Conservation (phyloP, 2,113 vertebrate species). For the Archilochus colubris region DNA sequence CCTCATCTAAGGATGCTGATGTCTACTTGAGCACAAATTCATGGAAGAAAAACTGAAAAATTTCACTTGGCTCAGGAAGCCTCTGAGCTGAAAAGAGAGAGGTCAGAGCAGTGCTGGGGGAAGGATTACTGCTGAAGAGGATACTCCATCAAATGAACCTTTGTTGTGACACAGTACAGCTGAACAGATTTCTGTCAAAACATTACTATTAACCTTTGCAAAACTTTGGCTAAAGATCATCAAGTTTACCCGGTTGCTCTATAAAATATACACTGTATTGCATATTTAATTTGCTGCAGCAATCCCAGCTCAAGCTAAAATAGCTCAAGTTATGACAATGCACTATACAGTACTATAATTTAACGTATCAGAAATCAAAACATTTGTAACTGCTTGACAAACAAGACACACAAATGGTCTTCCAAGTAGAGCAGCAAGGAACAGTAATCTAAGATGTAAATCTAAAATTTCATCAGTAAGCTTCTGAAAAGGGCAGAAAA, state of each 20-base stretch:
- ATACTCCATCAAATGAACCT: neutral
- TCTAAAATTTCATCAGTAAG: neutral
- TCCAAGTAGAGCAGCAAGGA: neutral
- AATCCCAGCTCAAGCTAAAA: neutral
- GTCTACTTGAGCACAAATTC: neutral
- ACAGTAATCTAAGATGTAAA: neutral
- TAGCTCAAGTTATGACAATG: neutral
- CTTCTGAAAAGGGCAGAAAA: neutral
- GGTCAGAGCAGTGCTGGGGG: neutral
- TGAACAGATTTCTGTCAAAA: neutral
- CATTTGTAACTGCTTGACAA: neutral
- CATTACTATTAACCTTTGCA: neutral
- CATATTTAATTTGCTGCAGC: neutral
- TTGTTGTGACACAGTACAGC: neutral
- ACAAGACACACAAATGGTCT: neutral
- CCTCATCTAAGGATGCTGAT: neutral
- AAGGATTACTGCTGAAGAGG: neutral
- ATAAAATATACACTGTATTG: neutral
- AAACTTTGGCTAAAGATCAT: neutral
- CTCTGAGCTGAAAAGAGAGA: neutral
- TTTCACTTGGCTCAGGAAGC: neutral
- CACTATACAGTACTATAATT: neutral
- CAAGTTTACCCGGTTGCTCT: neutral
- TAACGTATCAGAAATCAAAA: neutral
- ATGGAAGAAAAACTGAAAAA: neutral